phyloP scores from a whole-genome alignment of 1,140 invertebrate species.

The Saccostrea cuccullata region DNA sequence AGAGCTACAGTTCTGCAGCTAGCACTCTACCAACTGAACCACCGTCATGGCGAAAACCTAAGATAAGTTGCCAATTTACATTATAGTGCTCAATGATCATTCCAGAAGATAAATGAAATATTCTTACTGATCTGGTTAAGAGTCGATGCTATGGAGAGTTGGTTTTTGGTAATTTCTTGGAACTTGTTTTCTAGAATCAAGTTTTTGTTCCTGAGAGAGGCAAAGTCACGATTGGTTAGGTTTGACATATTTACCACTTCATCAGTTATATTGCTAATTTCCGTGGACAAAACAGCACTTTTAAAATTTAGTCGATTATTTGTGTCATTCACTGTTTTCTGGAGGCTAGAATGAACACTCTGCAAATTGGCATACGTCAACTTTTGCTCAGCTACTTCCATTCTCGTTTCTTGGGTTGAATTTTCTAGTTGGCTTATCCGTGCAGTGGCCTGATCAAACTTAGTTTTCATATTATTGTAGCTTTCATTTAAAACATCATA shows the following conservation, averaged over 20 bases:
- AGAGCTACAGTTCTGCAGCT: too few relatives aligned
- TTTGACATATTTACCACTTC: background rate
- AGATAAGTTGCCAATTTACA: too few relatives aligned
- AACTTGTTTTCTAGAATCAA: background rate
- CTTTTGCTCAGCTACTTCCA: background rate
- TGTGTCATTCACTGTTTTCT: background rate
- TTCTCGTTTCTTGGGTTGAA: background rate
- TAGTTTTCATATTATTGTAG: background rate
- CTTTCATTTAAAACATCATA: background rate
- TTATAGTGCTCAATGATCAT: too few relatives aligned
- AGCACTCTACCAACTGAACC: too few relatives aligned
- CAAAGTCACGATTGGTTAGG: background rate
- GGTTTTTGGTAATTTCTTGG: conserved; percentile 5
- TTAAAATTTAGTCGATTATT: background rate
- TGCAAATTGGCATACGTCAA: background rate
- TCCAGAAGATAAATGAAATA: too few relatives aligned
- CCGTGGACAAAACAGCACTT: background rate
- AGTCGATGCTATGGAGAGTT: background rate
- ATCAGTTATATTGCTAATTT: background rate
- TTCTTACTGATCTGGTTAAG: conserved; percentile 2
- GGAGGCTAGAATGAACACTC: background rate
- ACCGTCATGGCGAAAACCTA: too few relatives aligned
- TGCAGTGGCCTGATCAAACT: background rate
- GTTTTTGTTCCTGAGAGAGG: background rate
- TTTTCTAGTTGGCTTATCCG: conserved; percentile 4